These are phyloP conservation scores for Acronicta psi DNA, from an alignment of 2,888 invertebrate species.

Conservation along the genomic window DNA sequence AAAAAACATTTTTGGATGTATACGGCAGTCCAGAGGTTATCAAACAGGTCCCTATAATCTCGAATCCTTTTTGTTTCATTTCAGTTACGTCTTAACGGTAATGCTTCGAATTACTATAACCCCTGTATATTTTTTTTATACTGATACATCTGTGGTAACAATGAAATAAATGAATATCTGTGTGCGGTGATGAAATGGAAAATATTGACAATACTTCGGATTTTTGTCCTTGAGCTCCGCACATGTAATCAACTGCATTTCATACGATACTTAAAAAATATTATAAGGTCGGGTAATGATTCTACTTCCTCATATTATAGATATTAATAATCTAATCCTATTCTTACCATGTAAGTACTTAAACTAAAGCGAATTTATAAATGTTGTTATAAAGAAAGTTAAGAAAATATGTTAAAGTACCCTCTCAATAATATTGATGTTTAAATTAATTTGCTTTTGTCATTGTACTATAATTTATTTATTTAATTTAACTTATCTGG, in stretches of 20 bases:
- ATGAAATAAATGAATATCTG: too few species aligned
- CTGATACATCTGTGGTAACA: not conserved
- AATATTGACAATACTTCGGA: too few species aligned
- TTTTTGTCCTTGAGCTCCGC: not conserved
- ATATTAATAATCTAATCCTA: constrained; percentile 2
- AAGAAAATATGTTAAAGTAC: constrained; percentile 1
- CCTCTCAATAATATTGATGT: not conserved
- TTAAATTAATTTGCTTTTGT: not conserved
- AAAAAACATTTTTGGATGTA: too few species aligned
- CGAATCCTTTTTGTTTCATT: too few species aligned
- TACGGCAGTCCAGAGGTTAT: too few species aligned
- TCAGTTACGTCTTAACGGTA: too few species aligned
- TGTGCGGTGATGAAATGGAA: too few species aligned
- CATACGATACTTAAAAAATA: constrained; percentile 12
- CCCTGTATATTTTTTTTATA: too few species aligned
- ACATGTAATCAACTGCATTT: constrained; percentile 12
- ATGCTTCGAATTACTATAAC: too few species aligned
- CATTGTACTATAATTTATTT: not conserved
- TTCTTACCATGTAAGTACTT: constrained; percentile 35
- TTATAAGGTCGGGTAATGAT: not conserved
- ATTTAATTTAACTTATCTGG: not conserved
- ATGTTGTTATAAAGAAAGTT: constrained; percentile 36
- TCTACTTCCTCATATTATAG: constrained; percentile 1
- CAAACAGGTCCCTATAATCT: too few species aligned
- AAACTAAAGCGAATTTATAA: constrained; percentile 56